Base-by-base conservation (phyloP, 2,888 invertebrate species). In the Drepana falcataria region DNA sequence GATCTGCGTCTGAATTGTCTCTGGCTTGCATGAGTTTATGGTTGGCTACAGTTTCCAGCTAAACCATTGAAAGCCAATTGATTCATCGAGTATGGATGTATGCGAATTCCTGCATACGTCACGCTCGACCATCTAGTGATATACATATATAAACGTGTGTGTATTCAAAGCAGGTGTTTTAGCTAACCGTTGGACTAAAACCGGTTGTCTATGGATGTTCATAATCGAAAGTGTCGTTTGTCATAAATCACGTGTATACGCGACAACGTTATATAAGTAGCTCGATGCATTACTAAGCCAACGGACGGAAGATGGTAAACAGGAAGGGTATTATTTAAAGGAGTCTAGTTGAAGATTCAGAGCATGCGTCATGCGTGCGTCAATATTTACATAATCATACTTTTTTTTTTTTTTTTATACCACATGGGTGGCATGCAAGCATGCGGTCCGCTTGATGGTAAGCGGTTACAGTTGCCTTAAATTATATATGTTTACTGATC, bases 91-190 rank as follows among this genome's bases (percentile, higher is more conserved):
- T 53, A 55, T 54, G 41, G 37, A 59, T 55, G 40, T 58, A 66
- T 68, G 52, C 60, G 54, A 61, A 69, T 68, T 67, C 68, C 56
- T 64, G 59, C 60, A 61, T 59, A 67, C 57, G 63, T 68, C 58
- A 48, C 57, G 33, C 49, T 49, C 5, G 37, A 49, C 33, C 7
- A 57, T 44, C 49, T 56, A 21, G 21, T 21, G 21, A 21, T 59
- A 61, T 55, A 67, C 64, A 68, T 61, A 55, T 49, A 49, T 49
- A 35, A 49, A 55, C 51, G 58, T 58, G 54, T 54, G 52, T 58
- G 52, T 49, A 68, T 65, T 41, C 58, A 51, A 48, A 62, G 62
- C 66, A 61, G 58, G 59, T 66, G 57, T 52, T 41, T 21, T 21
- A 59, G 49, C 48, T 48, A 21, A 37, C n/a, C 21, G 49, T 41